Evolutionary conservation across 1,140 invertebrate genomes (phyloP).

Genomic region (Lycorma delicatula): DNA sequence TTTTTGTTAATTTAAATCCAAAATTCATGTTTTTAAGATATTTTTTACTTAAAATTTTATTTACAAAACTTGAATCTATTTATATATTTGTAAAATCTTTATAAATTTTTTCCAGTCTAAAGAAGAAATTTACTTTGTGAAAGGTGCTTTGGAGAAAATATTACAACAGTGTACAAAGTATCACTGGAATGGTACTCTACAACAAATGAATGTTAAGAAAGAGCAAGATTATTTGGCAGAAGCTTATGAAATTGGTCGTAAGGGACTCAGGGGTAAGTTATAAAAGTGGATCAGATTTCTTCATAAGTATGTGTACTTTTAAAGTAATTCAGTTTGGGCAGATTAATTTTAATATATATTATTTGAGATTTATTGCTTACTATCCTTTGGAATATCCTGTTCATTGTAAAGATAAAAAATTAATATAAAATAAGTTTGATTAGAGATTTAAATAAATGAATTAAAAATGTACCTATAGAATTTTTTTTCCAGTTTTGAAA

Average conservation of each 20-base stretch:
- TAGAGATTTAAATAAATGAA: no score
- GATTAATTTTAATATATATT: no score
- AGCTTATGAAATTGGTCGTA: slow-evolving; percentile 70
- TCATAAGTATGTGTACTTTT: no score
- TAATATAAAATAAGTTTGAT: no score
- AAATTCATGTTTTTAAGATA: neutral
- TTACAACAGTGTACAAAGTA: slow-evolving; percentile 81
- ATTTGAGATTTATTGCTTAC: no score
- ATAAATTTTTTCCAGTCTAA: slow-evolving; percentile 40
- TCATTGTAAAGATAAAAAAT: no score
- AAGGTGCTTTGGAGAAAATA: slow-evolving; percentile 89
- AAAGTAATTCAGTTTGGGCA: no score
- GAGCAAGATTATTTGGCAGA: slow-evolving; percentile 70
- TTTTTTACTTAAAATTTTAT: no score
- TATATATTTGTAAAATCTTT: slow-evolving; percentile 11
- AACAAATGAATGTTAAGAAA: slow-evolving; percentile 68
- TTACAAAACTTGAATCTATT: no score
- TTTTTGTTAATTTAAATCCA: neutral
- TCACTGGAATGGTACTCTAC: slow-evolving; percentile 57
- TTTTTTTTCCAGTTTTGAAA: no score
- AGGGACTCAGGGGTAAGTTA: slow-evolving; percentile 53
- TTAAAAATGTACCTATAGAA: no score
- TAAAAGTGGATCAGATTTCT: slow-evolving; percentile 9
- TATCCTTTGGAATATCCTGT: no score
- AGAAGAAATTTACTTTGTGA: slow-evolving; percentile 82